These are phyloP conservation scores for Gambusia affinis DNA, from an alignment of 2,113 vertebrate species.

Conservation along the genomic window DNA sequence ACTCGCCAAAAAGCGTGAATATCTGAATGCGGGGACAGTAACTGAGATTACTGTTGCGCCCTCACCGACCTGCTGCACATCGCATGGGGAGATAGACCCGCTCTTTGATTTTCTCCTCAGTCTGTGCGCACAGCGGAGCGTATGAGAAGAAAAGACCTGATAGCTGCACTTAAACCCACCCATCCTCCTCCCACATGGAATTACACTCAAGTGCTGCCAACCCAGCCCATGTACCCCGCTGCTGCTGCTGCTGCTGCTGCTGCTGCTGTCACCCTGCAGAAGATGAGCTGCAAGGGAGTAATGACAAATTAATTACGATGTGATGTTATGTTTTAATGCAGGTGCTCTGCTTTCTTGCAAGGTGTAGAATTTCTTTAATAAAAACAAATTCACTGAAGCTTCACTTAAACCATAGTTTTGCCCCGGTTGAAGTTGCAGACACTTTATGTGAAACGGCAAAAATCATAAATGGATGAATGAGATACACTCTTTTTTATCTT, in stretches of 20 bases:
- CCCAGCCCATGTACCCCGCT: conserved; percentile 37
- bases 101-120: conserved; percentile 51
- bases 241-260: conserved; percentile 35
- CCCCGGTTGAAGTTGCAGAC: background rate
- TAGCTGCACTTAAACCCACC: conserved; percentile 63
- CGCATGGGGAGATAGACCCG: conserved; percentile 54
- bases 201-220: conserved; percentile 55
- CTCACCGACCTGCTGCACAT: conserved; percentile 45
- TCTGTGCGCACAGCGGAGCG: conserved; percentile 53
- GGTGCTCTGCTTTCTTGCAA: background rate
- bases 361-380: background rate
- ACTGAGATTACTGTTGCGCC: conserved; percentile 37
- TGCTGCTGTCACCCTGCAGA: conserved; percentile 21
- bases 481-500: background rate
- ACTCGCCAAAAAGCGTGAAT: conserved; percentile 36
- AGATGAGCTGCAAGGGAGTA: background rate
- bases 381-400: background rate
- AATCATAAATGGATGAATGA: background rate
- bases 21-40: conserved; percentile 11
- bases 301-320: conserved; percentile 9
- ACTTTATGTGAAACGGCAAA: background rate
- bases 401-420: background rate
- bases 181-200: conserved; percentile 71
- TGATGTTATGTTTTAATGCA: background rate
- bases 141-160: conserved; percentile 57